phyloP scores from a whole-genome alignment of 2,113 vertebrate genomes.

The Aptenodytes forsteri region DNA sequence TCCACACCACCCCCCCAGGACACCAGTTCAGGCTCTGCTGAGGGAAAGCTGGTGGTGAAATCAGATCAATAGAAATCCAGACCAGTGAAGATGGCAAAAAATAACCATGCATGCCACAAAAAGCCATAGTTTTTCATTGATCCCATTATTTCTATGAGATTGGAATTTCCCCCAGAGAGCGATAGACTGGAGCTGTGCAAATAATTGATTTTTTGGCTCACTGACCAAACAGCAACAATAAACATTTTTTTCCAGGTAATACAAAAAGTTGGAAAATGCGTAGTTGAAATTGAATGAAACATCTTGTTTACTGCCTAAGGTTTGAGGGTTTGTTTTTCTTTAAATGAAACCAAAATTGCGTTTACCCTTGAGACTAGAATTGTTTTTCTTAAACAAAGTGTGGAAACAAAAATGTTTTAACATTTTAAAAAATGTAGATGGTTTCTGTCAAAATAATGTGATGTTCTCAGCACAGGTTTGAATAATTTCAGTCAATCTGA shows the following conservation, averaged over 20 bases:
- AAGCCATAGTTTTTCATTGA: not conserved
- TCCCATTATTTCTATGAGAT: not conserved
- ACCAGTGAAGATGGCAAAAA: not conserved
- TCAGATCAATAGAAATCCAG: not conserved
- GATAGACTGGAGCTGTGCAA: not conserved
- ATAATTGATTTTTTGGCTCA: not conserved
- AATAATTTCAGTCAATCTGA: not conserved
- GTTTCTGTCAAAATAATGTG: not conserved
- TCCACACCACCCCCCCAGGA: not conserved
- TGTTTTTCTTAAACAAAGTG: not conserved
- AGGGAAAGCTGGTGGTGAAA: not conserved
- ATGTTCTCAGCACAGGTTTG: not conserved
- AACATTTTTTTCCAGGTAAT: not conserved
- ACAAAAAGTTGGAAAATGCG: not conserved
- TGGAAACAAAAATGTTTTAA: not conserved
- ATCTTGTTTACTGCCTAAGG: not conserved
- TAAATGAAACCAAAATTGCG: not conserved
- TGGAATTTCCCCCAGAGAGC: not conserved
- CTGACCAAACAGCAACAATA: not conserved
- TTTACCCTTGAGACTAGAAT: not conserved
- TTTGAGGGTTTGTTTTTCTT: not conserved
- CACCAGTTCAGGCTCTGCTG: not conserved
- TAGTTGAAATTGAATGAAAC: not conserved
- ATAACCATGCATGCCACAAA: not conserved
- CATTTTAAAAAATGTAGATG: not conserved